Base-by-base conservation (phyloP, 2,797 vertebrate species). In the Buceros bicornis region DNA sequence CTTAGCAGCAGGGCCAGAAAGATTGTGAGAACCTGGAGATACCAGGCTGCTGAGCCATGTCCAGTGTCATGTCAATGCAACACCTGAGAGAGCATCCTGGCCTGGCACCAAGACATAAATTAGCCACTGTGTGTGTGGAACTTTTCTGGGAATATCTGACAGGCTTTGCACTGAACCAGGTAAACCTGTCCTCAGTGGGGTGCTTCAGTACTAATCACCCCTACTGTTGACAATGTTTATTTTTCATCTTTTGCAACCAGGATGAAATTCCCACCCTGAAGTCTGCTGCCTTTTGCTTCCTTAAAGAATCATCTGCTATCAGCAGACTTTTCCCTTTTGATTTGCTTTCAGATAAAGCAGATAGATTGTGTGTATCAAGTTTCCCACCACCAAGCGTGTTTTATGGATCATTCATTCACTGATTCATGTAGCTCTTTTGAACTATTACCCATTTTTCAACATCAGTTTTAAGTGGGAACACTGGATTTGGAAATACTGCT, bases 361-460 rank as follows among this genome's bases (percentile, higher is more conserved):
- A 89, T 60, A 67, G 28, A 58, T 77, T 31, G 57, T 28, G 31
- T 74, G 22, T 85, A 61, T 83, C 3, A 0, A 56, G 45, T 91
- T 91, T 93, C 84, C 42, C 65, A 91, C 50, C 79, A 88, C 10
- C 31, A 90, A 61, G 40, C 31, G 45, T 60, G 61, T 67, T 93
- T 91, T 65, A 61, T 64, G 37, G 69, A 88, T 90, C 91, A 69
- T 74, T 94, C 79, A 57, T 91, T 71, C 87, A 74, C 61, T 83
- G 53, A 91, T 45, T 83, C 61, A 81, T 65, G 50, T 69, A 86
- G 61, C 20, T 86, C 57, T 94, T 95, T 95, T 92, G 87, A 95
- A 89, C 56, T 94, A 40, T 70, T 92, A 15, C 37, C 24, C 64
- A 77, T 92, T 95, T 89, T 93, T 95, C 67, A 91, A 43, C 61